phyloP scores from a whole-genome alignment of 1,140 invertebrate species.

The Hyles euphorbiae region DNA sequence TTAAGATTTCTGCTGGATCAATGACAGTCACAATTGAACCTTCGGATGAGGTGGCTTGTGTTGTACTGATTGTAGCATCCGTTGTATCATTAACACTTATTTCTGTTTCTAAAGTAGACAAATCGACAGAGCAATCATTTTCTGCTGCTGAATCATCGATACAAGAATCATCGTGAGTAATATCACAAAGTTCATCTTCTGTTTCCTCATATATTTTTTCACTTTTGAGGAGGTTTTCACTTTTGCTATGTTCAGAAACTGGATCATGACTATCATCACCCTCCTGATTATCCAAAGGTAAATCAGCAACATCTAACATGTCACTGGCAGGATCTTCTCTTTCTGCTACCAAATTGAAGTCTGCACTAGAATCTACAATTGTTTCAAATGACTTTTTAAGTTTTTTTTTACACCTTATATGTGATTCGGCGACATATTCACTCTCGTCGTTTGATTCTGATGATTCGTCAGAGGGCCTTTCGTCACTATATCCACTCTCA shows the following conservation, averaged over 20 bases:
- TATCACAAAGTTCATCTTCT: slow-evolving; percentile 52
- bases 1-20: slow-evolving; percentile 40
- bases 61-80: neutral
- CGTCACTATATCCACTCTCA: slow-evolving; percentile 88
- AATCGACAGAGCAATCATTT: slow-evolving; percentile 9
- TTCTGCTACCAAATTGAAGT: slow-evolving; percentile 76
- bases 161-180: slow-evolving; percentile 46
- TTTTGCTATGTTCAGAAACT: slow-evolving; percentile 39
- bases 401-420: slow-evolving; percentile 61
- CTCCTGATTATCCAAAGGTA: slow-evolving; percentile 60
- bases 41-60: neutral
- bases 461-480: slow-evolving; percentile 76
- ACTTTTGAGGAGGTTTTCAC: slow-evolving; percentile 39
- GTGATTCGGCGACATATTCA: slow-evolving; percentile 54
- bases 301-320: slow-evolving; percentile 63
- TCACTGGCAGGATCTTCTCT: slow-evolving; percentile 67
- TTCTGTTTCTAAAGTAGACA: neutral
- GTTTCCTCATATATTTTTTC: slow-evolving; percentile 48
- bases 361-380: slow-evolving; percentile 70
- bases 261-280: slow-evolving; percentile 43
- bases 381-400: slow-evolving; percentile 62
- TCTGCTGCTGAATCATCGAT: slow-evolving; percentile 27
- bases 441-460: slow-evolving; percentile 74
- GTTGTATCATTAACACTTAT: neutral
- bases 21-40: slow-evolving; percentile 13